Conservation (phyloP, 2,113 vertebrate species). For the Heterotilapia buettikoferi region DNA sequence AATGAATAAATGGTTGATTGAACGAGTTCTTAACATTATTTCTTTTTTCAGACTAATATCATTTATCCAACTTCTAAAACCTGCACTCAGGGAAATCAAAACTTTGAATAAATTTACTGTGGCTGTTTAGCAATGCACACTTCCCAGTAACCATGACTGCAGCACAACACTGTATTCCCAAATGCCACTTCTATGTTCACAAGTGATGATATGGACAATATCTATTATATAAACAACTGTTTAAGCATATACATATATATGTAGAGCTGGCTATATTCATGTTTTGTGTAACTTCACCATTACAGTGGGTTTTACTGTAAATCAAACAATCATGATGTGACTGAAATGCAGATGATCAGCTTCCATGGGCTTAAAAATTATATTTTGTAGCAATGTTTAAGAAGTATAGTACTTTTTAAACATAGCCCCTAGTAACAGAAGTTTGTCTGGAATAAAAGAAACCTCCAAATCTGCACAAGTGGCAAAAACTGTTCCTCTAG, state of each 20-base stretch:
- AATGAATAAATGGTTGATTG: background rate
- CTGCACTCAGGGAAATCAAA: background rate
- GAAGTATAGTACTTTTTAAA: background rate
- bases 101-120: background rate
- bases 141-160: background rate
- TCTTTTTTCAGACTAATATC: background rate
- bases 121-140: background rate
- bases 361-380: background rate
- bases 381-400: background rate
- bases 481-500: background rate
- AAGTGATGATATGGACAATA: background rate
- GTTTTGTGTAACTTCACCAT: background rate
- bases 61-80: background rate
- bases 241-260: background rate
- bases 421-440: background rate
- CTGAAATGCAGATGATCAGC: background rate
- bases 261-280: background rate
- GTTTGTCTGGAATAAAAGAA: background rate
- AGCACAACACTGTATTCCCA: background rate
- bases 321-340: background rate
- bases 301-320: background rate
- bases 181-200: background rate
- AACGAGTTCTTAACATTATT: background rate
- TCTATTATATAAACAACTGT: background rate
- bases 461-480: background rate